Percentiles rank a stretch among this genome's conserved stretches.
These are phyloP conservation scores for Endotricha flammealis DNA, from an alignment of 2,888 invertebrate species.

Conservation along the genomic window DNA sequence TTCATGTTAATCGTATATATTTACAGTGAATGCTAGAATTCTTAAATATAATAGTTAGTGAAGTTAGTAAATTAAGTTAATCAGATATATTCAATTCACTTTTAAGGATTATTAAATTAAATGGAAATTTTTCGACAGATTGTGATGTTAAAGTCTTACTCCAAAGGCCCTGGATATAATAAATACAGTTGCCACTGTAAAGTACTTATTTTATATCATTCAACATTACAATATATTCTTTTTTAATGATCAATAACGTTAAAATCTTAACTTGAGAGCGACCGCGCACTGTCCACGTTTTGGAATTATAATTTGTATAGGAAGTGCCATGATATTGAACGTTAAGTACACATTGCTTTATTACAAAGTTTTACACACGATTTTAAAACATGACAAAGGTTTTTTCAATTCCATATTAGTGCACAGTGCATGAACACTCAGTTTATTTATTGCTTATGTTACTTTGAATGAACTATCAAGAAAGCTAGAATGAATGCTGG, in stretches of 20 bases:
- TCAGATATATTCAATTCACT: constrained; percentile 17
- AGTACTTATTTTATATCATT: not conserved
- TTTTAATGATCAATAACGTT: not conserved
- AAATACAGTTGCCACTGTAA: constrained; percentile 11
- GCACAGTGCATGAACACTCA: not conserved
- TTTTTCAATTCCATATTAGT: no score
- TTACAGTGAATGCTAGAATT: constrained; percentile 25
- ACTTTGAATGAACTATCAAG: constrained; percentile 8
- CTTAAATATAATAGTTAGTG: constrained; percentile 21
- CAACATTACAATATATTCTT: not conserved
- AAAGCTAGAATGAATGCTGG: no score
- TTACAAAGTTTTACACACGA: no score
- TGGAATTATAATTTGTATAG: no score
- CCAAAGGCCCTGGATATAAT: not conserved
- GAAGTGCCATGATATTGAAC: no score
- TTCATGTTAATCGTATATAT: constrained; percentile 25
- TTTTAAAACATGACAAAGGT: no score
- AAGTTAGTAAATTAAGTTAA: constrained; percentile 24
- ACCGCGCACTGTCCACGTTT: not conserved
- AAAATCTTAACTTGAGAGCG: not conserved
- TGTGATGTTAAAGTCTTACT: constrained; percentile 10
- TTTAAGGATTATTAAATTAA: constrained; percentile 6
- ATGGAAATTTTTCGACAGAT: constrained; percentile 9
- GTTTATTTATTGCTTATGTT: not conserved
- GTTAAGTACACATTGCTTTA: no score